Evolutionary conservation across 2,797 vertebrate species (phyloP), one percentile per base, ranked within the genome.

Genomic region (Chrosomus eos): DNA sequence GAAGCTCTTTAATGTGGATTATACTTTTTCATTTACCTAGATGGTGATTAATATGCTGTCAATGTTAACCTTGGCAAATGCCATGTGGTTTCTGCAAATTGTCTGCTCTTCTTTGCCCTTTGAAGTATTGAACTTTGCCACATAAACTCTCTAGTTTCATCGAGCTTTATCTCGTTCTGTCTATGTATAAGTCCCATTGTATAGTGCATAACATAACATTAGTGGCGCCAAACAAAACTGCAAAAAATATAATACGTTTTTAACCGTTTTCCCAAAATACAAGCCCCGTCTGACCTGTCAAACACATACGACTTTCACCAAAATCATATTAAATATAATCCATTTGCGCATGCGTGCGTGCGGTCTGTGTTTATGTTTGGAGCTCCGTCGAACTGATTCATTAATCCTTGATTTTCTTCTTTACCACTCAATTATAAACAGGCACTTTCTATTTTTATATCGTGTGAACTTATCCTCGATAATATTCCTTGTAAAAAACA

Each of bases 41-140:
- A 87, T 84, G 23, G 89, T 90, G 89, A 92, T 92, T 90, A 87
- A 90, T 92, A 87, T 82, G 87, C 89, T 90, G 90, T 90, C 89
- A 89, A 73, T 83, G 87, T 72, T 91, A 89, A 91, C 89, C 88
- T 90, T 91, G 88, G 83, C 82, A 87, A 88, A 89, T 88, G 83
- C 83, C 82, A 84, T 85, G 81, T 82, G 84, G 84, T 87, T 90
- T 89, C 78, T 85, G 85, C 73, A 83, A 86, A 83, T 87, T 89
- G 82, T 83, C 67, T 90, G 81, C 85, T 86, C 88, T 82, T 87
- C 60, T 80, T 82, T 83, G 80, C 55, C 85, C 80, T 83, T 84
- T 79, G 74, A 81, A 73, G 78, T 84, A 82, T 76, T 87, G 82
- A 89, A 91, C 77, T 89, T 84, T 87, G 88, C 90, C 90, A 91